Conservation (phyloP, 2,113 vertebrate species). For the Pipra filicauda region DNA sequence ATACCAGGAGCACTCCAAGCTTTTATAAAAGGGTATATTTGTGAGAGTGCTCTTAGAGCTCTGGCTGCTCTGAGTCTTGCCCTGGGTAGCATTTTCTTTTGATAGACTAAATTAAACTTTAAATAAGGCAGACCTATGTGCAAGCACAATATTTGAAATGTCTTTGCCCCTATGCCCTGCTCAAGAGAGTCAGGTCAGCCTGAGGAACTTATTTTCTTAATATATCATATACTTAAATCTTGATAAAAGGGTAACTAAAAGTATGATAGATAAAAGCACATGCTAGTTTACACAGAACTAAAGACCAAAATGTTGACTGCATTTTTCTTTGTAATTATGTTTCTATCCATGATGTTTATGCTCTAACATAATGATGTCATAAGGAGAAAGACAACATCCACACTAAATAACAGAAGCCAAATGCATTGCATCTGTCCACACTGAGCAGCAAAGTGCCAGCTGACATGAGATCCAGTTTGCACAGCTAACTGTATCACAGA, state of each 20-base stretch:
- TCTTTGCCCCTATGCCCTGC: background rate
- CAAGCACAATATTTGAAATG: background rate
- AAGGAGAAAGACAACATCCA: background rate
- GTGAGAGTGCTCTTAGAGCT: background rate
- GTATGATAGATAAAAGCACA: background rate
- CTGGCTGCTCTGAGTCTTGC: background rate
- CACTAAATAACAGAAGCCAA: background rate
- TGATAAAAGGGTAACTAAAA: background rate
- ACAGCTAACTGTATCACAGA: background rate
- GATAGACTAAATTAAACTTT: background rate
- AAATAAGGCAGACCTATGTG: background rate
- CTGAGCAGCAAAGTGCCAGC: background rate
- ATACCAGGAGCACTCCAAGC: background rate
- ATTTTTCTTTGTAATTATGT: background rate
- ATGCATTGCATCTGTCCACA: rapidly evolving
- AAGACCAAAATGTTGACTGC: background rate
- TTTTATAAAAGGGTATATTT: background rate
- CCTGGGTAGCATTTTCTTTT: background rate
- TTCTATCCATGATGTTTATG: background rate
- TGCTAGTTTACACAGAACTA: background rate
- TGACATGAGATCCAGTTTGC: background rate
- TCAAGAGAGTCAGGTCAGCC: background rate
- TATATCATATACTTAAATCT: background rate
- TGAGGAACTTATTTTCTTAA: background rate
- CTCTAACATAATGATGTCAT: background rate